These are phyloP conservation scores for Conger conger DNA, from an alignment of 2,113 vertebrate genomes.

Conservation along the genomic window DNA sequence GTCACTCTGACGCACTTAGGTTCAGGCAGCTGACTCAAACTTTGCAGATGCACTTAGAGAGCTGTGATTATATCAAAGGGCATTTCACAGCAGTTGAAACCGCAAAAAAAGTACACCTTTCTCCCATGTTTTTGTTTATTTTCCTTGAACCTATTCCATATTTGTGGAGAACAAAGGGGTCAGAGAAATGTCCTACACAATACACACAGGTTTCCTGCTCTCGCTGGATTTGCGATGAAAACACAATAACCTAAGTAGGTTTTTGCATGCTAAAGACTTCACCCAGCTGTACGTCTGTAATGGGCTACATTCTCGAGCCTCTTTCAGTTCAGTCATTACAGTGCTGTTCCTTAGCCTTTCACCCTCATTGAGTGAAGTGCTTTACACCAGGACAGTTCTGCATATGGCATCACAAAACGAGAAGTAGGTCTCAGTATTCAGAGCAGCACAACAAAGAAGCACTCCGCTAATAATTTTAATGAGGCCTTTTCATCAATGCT, in stretches of 20 bases:
- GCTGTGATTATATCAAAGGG: background rate
- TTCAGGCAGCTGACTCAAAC: background rate
- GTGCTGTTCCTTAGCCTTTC: constrained; percentile 70
- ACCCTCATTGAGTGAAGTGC: constrained; percentile 70
- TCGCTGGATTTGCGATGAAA: constrained; percentile 24
- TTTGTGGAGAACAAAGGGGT: background rate
- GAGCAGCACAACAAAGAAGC: constrained; percentile 74
- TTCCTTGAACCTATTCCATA: background rate
- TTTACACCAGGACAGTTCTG: constrained; percentile 60
- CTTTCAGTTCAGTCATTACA: constrained; percentile 67
- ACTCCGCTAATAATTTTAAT: constrained; percentile 78
- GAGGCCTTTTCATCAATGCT: constrained; percentile 78
- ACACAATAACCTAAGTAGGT: constrained; percentile 49
- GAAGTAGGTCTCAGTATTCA: constrained; percentile 69
- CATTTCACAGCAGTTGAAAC: background rate
- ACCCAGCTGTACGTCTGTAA: constrained; percentile 57
- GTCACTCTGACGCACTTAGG: background rate
- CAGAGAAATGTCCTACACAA: background rate
- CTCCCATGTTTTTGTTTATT: background rate
- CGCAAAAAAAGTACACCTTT: background rate
- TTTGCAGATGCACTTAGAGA: background rate
- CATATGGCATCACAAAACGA: constrained; percentile 63
- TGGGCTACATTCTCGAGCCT: constrained; percentile 64
- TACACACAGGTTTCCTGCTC: background rate
- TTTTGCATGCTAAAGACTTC: constrained; percentile 49